Base-by-base conservation (phyloP, 2,797 vertebrate species). In the Enteromius radiatus region DNA sequence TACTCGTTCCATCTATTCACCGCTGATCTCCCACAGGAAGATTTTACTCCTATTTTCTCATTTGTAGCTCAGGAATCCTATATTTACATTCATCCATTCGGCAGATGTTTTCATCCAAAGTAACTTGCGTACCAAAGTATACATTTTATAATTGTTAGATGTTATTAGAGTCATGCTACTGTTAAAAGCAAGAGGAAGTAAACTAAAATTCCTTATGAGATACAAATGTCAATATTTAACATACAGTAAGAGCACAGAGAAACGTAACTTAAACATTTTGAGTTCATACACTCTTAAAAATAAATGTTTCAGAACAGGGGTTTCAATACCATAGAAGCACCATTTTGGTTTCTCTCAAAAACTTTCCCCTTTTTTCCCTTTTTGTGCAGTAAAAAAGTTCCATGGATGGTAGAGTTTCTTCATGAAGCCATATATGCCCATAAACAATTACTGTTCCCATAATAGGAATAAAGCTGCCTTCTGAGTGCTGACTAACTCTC, bases 1-100 rank as follows among this genome's bases (percentile, higher is more conserved):
- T 19, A 15, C 8, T 43, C 63, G 3, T 59, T 23, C 28, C 41
- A 76, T 96, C 97, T 67, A 91, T 97, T 96, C 89, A 23, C 41
- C 28, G 14, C 28, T n/a, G 19, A 45, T 78, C 61, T 63, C 47
- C 31, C 61, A 36, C 21, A 68, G 64, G 75, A 76, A 45, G 36
- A 43, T 47, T 76, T 54, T 41, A 23, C 23, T 59, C 19, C 14
- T 26, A 19, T 74, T 54, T 15, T 43, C 15, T 71, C 1, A 3
- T 23, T 31, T 41, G 47, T 28, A 56, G 15, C n/a, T 36, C 47
- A 59, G 65, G 23, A 59, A 56, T 63, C 63, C 23, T 41, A 76
- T 45, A 26, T 63, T 77, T 77, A 63, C 23, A 45, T 63, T 64
- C 3, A 45, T 77, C 8, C 19, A n/a, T 47, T 64, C 33, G 59